phyloP scores from a whole-genome alignment of 2,888 invertebrate genomes.

The Drosophila austrosaltans region DNA sequence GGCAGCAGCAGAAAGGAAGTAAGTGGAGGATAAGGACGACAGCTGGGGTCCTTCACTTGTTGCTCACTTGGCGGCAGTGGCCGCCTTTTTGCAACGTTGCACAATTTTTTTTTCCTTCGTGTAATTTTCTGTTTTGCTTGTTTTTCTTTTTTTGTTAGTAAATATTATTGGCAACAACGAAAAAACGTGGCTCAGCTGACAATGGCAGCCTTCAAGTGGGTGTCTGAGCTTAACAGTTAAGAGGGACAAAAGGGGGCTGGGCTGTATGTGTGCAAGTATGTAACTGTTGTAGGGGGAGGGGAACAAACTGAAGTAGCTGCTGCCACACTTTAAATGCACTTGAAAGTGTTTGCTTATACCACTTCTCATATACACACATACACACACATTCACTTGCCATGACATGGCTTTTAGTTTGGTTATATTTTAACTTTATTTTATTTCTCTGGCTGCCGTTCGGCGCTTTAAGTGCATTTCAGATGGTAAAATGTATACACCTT shows the following conservation, averaged over 20 bases:
- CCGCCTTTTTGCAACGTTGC: slow-evolving; percentile 54
- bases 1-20: slow-evolving; percentile 34
- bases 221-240: slow-evolving; percentile 70
- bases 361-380: slow-evolving; percentile 50
- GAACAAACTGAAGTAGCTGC: slow-evolving; percentile 63
- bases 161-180: slow-evolving; percentile 72
- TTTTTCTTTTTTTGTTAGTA: slow-evolving; percentile 40
- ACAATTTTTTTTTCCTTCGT: slow-evolving; percentile 48
- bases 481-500: slow-evolving; percentile 44
- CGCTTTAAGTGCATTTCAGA: slow-evolving; percentile 71
- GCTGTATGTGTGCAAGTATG: slow-evolving; percentile 1
- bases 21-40: slow-evolving; percentile 11
- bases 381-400: slow-evolving; percentile 30
- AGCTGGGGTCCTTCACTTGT: slow-evolving; percentile 37
- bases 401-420: slow-evolving; percentile 60
- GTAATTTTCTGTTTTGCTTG: slow-evolving; percentile 13
- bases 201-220: slow-evolving; percentile 66
- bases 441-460: slow-evolving; percentile 39
- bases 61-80: slow-evolving; percentile 35
- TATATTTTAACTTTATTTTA: slow-evolving; percentile 31
- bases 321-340: slow-evolving; percentile 77
- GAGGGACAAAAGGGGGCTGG: slow-evolving; percentile 13
- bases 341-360: slow-evolving; percentile 72
- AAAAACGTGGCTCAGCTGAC: slow-evolving; percentile 57
- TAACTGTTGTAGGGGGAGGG: slow-evolving; percentile 27